phyloP scores from a whole-genome alignment of 2,797 vertebrate genomes.

The Craterocephalus amniculus region DNA sequence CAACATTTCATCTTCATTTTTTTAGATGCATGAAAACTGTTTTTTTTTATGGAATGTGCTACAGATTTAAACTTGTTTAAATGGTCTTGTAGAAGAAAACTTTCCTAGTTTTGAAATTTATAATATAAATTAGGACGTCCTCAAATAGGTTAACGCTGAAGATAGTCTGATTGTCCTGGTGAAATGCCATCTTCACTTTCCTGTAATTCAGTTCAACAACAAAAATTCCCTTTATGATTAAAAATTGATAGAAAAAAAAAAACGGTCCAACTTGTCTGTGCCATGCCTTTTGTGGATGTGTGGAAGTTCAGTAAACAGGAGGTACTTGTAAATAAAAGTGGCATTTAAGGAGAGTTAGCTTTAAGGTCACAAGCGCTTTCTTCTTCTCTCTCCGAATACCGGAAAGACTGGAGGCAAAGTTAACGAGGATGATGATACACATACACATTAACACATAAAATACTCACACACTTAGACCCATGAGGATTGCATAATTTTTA shows the following conservation, averaged over 20 bases:
- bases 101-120: not conserved
- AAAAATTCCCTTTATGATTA: not conserved
- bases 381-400: conserved; percentile 12
- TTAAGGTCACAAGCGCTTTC: conserved; percentile 52
- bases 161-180: too few relatives aligned
- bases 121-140: not conserved
- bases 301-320: conserved; percentile 31
- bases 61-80: not conserved
- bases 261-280: too few relatives aligned
- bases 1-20: not conserved
- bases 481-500: conserved; percentile 71
- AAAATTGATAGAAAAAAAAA: conserved; percentile 22
- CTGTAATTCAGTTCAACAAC: not conserved
- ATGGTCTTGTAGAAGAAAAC: not conserved
- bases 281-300: conserved; percentile 14
- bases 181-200: too few relatives aligned
- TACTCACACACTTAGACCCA: conserved; percentile 30
- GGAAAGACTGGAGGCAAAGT: conserved; percentile 29
- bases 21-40: conserved; percentile 5
- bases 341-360: conserved; percentile 44
- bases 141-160: not conserved
- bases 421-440: conserved; percentile 28
- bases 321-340: conserved; percentile 49
- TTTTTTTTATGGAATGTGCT: not conserved
- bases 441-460: conserved; percentile 17